Evolutionary conservation across 2,113 vertebrate species (phyloP), one percentile per base, ranked within the genome.

Genomic region (Phrynosoma platyrhinos): DNA sequence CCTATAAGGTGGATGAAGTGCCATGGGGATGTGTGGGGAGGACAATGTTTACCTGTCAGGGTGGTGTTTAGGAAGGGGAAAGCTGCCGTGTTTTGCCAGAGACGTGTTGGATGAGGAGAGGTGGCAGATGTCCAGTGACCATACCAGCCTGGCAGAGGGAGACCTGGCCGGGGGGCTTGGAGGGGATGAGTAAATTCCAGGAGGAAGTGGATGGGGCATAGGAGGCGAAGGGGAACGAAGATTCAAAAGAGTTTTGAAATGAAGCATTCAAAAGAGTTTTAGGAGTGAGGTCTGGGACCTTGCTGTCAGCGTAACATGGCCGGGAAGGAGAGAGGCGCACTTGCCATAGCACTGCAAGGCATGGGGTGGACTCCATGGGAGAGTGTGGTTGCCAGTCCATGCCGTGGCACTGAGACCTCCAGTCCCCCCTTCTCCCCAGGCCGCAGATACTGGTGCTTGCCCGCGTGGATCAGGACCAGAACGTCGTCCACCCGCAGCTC

Each of bases 361-460:
- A 6, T 10, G 42, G 10, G 14, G 36, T 36, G 36, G 4, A 20
- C 64, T 2, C 21, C 40, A 42, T 12, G 23, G 23, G 12, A 12
- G 25, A 16, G 47, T 2, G 23, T 16, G 77, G 27, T 27, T 58
- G 79, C 18, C 3, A 6, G 55, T 8, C 53, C 16, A 1, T 9
- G 20, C n/a, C 5, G 8, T 1, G 55, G 76, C 30, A 5, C 18
- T 27, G 53, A 79, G 5, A 12, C 0, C 0, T 0, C 0, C 64
- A 0, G 2, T 82, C 36, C 82, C 52, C 0, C 1, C 90, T 87
- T 58, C 89, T 90, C 82, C 9, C 5, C 89, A 99, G 99, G 93
- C 99, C 99, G 0, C 99, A 99, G 97, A 94, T 99, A 90, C 96
- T 99, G 91, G 98, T 99, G 66, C 97, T 99, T 89, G 98, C 99